Conservation (phyloP, 2,113 vertebrate species). For the Oreocharis arfaki region DNA sequence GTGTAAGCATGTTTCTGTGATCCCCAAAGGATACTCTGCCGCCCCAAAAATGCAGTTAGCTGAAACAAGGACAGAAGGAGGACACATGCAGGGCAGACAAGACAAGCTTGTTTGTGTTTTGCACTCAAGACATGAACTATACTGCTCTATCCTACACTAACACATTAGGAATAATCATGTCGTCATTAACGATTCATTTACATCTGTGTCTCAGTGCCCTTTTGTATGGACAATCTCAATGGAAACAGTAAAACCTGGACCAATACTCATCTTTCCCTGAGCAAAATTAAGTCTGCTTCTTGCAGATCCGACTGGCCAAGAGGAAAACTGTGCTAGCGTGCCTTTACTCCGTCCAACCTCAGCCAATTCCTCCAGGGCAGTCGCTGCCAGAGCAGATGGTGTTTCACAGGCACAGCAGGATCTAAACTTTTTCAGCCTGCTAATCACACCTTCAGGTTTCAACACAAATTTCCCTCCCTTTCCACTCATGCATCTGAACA, state of each 20-base stretch:
- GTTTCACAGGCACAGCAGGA: constrained; percentile 16
- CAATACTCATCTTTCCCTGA: background rate
- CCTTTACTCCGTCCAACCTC: background rate
- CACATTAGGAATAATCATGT: background rate
- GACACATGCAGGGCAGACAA: background rate
- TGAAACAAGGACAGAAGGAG: background rate
- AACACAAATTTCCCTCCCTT: background rate
- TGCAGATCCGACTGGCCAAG: background rate
- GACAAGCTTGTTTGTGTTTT: background rate
- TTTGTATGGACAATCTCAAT: background rate
- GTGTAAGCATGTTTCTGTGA: background rate
- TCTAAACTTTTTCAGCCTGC: background rate
- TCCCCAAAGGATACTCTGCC: background rate
- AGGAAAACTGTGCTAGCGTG: background rate
- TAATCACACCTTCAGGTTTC: background rate
- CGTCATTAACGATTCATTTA: background rate
- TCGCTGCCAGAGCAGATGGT: background rate
- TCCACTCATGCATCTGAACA: background rate
- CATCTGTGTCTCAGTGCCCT: background rate
- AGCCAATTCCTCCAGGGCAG: background rate
- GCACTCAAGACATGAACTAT: background rate
- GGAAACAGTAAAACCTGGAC: background rate
- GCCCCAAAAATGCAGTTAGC: background rate
- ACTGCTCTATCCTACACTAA: background rate
- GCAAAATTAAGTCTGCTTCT: background rate